phyloP scores from a whole-genome alignment of 2,888 invertebrate species.

The Calliphora vomitoria region DNA sequence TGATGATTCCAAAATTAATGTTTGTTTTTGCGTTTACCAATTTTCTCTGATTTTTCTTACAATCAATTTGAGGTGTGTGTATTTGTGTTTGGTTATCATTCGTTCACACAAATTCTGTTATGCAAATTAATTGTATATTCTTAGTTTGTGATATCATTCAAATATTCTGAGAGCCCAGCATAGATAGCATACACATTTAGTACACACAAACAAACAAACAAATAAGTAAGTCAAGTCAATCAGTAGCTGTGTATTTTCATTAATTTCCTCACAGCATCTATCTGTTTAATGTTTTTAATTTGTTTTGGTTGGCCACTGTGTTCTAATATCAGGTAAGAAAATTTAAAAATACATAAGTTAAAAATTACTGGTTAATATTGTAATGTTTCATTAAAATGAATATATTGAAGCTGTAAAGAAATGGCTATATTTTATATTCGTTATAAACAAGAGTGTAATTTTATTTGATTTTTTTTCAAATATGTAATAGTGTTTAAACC shows the following conservation, averaged over 20 bases:
- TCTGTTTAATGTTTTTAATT: conserved; percentile 42
- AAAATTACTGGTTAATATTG: neutral
- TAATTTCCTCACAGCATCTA: conserved; percentile 60
- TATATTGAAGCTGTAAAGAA: neutral
- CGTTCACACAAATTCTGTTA: conserved; percentile 11
- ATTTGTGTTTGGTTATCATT: conserved; percentile 24
- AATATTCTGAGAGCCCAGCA: conserved; percentile 66
- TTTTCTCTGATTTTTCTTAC: conserved; percentile 48
- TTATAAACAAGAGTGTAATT: too few relatives aligned
- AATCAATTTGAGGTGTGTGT: conserved; percentile 30
- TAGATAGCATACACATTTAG: conserved; percentile 48
- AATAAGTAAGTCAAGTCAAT: neutral
- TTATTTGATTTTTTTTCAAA: too few relatives aligned
- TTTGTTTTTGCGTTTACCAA: conserved; percentile 49
- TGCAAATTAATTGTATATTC: conserved; percentile 26
- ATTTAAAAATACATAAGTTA: neutral
- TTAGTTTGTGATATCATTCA: conserved; percentile 23
- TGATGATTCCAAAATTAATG: conserved; percentile 60
- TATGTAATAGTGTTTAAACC: too few relatives aligned
- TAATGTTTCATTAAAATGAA: neutral
- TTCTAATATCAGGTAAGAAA: neutral
- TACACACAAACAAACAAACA: neutral
- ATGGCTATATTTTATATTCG: too few relatives aligned
- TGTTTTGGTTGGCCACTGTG: neutral
- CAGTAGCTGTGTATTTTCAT: conserved; percentile 13